A percentile compares a stretch with the other conserved stretches of the same genome.
These are phyloP conservation scores for Podabrus alpinus DNA, from an alignment of 2,888 invertebrate genomes.

Conservation along the genomic window DNA sequence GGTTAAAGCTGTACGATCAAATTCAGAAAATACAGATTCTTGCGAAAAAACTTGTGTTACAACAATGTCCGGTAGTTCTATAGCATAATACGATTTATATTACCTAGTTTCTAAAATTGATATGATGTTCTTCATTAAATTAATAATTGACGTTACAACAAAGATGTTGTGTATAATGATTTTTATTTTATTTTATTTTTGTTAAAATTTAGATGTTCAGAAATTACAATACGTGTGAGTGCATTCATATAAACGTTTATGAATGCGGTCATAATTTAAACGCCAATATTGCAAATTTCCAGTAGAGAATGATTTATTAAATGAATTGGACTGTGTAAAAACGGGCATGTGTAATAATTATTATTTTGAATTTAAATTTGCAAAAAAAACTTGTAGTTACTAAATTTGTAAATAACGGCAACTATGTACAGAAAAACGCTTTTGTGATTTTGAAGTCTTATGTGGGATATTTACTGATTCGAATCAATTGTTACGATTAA, in stretches of 20 bases:
- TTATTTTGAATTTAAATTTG: not conserved
- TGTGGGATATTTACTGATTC: slow-evolving; percentile 17
- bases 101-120: not conserved
- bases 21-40: slow-evolving; percentile 60
- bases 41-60: slow-evolving; percentile 61
- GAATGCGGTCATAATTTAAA: not conserved
- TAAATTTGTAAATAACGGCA: slow-evolving; percentile 24
- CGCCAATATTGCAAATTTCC: not conserved
- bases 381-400: slow-evolving; percentile 9
- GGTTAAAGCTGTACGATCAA: slow-evolving; percentile 57
- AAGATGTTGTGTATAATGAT: not conserved
- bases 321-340: not conserved
- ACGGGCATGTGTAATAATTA: not conserved
- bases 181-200: not conserved
- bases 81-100: slow-evolving; percentile 53
- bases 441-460: slow-evolving; percentile 27
- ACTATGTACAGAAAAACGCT: slow-evolving; percentile 26
- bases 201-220: not conserved
- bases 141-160: not conserved
- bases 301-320: not conserved
- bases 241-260: not conserved
- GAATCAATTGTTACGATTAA: slow-evolving; percentile 6
- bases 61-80: slow-evolving; percentile 62
- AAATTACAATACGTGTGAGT: not conserved
- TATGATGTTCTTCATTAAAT: not conserved